These are phyloP conservation scores for Macropis europaea DNA, from an alignment of 2,888 invertebrate genomes.

Conservation along the genomic window DNA sequence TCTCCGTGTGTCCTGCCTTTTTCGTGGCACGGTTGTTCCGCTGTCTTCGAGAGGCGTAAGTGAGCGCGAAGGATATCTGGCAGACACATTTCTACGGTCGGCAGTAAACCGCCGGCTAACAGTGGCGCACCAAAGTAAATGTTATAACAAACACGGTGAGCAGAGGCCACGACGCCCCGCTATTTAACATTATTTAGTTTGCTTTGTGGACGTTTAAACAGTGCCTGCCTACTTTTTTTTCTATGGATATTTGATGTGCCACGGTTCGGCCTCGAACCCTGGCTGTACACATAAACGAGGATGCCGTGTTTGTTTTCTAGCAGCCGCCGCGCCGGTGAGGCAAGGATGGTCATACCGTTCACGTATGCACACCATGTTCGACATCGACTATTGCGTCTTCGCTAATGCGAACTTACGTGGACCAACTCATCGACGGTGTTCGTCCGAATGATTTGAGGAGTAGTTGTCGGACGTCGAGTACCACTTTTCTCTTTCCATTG, in stretches of 20 bases:
- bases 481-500: no score
- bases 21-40: conserved; percentile 55
- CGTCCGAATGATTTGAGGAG: no score
- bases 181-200: conserved; percentile 79
- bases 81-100: conserved; percentile 73
- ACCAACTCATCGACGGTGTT: no score
- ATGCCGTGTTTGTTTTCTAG: conserved; percentile 74
- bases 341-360: conserved; percentile 53
- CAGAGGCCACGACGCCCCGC: conserved; percentile 73
- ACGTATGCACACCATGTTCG: not conserved
- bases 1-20: conserved; percentile 41
- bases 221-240: conserved; percentile 74
- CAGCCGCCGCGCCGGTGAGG: conserved; percentile 46
- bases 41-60: conserved; percentile 66
- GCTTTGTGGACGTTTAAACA: conserved; percentile 78
- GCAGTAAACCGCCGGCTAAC: conserved; percentile 73
- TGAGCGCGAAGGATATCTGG: conserved; percentile 74
- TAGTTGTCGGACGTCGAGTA: no score
- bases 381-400: conserved; percentile 7
- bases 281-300: conserved; percentile 61
- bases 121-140: conserved; percentile 77
- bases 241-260: conserved; percentile 72
- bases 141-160: conserved; percentile 76
- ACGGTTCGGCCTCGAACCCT: conserved; percentile 51
- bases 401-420: no score